Base-by-base conservation (phyloP, 2,888 invertebrate genomes). In the Coelopa pilipes region DNA sequence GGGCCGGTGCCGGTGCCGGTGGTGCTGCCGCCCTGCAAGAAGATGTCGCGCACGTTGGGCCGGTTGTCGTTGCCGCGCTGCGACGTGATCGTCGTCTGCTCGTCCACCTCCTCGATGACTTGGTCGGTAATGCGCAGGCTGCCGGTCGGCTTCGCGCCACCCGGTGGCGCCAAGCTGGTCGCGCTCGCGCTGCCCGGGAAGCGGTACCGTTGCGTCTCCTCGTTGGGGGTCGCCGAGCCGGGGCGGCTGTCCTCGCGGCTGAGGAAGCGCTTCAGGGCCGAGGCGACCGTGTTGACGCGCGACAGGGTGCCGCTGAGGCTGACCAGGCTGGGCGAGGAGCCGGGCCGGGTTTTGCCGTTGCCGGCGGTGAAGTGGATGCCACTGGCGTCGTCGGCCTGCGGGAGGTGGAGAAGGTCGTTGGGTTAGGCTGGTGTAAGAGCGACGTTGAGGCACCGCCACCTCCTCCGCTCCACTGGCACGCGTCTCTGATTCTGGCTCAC, bases 51-150 rank as follows among this genome's bases (percentile, higher is more conserved):
- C 0, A 92, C 92, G 76, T 90, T 91, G 1, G 93, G 92, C 75
- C 91, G 90, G 76, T 90, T 89, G 85, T 90, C 86, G 24, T 75
- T 79, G 70, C 87, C 84, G 81, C 92, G 91, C 88, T 91, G 91
- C 62, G 95, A 94, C 7, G 93, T 94, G 75, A 94, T 92, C 12
- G 95, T 95, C 81, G 92, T 89, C 85, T 95, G 95, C 82, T 95
- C 95, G 82, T 95, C 95, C 0, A 93, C 92, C 86, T 93, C 92
- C 83, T 93, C 93, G 76, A 93, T 93, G 17, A 93, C 91, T 81
- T 93, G 92, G 82, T 92, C 91, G 0, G 92, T 90, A 15, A 93
- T 91, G 81, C 92, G 90, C 89, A 92, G 90, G 79, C 90, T 91
- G 62, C 87, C 87, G 1, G 79, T 77, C 1, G 85, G 85, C 62